Conservation (phyloP, 1,140 invertebrate species). For the Whitmania pigra region DNA sequence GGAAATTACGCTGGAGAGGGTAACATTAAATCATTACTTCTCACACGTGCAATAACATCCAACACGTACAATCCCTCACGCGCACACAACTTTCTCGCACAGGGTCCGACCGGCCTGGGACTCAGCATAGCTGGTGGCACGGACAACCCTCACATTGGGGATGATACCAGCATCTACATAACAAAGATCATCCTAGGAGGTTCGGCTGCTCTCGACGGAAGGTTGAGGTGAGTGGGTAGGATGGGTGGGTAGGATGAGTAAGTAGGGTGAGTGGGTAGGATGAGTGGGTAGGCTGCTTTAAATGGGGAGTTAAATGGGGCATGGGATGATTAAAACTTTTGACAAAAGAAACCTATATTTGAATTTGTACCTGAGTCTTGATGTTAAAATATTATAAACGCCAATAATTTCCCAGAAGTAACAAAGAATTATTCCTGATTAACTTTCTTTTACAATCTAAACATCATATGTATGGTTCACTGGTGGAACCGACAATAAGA, state of each 20-base stretch:
- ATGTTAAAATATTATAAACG: too few species aligned
- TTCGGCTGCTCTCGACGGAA: conserved; percentile 80
- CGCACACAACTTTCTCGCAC: background rate
- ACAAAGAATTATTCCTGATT: too few species aligned
- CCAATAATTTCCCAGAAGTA: too few species aligned
- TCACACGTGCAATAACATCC: background rate
- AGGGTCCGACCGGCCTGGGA: conserved; percentile 39
- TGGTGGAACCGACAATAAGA: too few species aligned
- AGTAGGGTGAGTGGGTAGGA: conserved; percentile 30
- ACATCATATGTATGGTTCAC: too few species aligned
- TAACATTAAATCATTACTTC: background rate
- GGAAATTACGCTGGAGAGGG: conserved; percentile 16
- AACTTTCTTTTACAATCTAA: too few species aligned
- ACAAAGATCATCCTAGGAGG: conserved; percentile 95
- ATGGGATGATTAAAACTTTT: too few species aligned
- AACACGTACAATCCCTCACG: background rate
- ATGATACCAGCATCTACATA: conserved; percentile 76
- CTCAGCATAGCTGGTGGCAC: conserved; percentile 48
- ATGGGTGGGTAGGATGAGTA: background rate
- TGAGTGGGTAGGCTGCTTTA: too few species aligned
- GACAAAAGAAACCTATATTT: too few species aligned
- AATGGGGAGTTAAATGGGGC: too few species aligned
- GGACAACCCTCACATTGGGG: conserved; percentile 45
- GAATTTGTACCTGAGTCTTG: too few species aligned
- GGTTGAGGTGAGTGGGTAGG: conserved; percentile 47